phyloP scores from a whole-genome alignment of 2,797 vertebrate genomes.

The Amblyraja radiata region DNA sequence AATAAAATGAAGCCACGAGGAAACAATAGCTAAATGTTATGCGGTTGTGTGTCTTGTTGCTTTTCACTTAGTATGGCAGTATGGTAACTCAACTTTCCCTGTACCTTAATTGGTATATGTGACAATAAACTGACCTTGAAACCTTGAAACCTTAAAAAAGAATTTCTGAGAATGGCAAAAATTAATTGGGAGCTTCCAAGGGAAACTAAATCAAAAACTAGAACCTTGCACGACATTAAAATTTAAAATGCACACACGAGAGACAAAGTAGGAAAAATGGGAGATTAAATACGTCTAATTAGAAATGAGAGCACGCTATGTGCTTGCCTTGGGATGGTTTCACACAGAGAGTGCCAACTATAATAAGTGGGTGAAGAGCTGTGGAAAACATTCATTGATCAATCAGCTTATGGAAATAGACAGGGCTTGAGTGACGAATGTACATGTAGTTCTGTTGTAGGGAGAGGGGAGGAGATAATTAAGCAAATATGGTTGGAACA shows the following conservation, averaged over 20 bases:
- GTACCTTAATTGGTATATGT: too few relatives aligned
- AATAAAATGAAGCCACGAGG: not conserved
- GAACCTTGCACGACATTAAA: not conserved
- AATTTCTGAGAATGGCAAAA: not conserved
- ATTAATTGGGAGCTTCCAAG: not conserved
- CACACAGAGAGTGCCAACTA: not conserved
- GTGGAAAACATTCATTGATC: not conserved
- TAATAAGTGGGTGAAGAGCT: slow-evolving; percentile 5
- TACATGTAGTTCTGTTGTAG: not conserved
- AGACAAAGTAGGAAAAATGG: slow-evolving; percentile 6
- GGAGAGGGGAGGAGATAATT: not conserved
- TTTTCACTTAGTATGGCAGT: too few relatives aligned
- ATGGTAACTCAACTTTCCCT: too few relatives aligned
- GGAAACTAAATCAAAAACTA: not conserved
- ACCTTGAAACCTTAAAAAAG: not conserved
- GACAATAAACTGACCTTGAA: too few relatives aligned
- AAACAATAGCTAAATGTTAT: not conserved
- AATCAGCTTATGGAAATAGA: not conserved
- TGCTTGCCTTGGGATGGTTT: not conserved
- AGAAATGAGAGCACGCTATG: not conserved
- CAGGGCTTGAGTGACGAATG: not conserved
- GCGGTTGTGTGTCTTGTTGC: too few relatives aligned
- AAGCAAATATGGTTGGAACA: not conserved
- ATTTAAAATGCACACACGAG: not conserved
- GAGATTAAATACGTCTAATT: not conserved